Conservation (phyloP, 2,113 vertebrate species). For the Dromiciops gliroides region DNA sequence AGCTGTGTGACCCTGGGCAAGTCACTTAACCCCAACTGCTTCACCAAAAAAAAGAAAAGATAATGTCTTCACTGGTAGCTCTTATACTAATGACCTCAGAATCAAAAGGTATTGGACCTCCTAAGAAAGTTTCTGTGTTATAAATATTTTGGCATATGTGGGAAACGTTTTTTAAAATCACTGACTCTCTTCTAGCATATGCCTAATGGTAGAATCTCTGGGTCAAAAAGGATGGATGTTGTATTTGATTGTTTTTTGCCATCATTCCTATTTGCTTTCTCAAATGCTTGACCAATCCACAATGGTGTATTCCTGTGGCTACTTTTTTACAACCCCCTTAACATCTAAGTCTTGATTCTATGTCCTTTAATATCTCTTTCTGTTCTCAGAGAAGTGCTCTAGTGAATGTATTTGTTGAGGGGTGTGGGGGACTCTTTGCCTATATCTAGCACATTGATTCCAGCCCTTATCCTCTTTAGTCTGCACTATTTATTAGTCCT, state of each 20-base stretch:
- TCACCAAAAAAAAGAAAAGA: no score
- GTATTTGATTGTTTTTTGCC: not conserved
- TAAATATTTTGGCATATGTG: not conserved
- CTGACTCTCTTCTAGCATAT: not conserved
- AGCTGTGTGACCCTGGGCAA: no score
- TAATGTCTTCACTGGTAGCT: not conserved
- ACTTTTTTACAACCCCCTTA: not conserved
- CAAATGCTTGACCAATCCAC: not conserved
- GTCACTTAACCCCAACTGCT: no score
- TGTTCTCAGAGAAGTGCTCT: not conserved
- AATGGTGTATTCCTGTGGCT: not conserved
- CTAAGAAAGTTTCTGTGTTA: not conserved
- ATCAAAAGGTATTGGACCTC: not conserved
- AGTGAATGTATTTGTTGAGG: not conserved
- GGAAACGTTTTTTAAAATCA: not conserved
- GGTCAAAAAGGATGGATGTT: not conserved
- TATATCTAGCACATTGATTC: not conserved
- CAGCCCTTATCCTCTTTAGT: not conserved
- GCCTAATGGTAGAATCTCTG: not conserved
- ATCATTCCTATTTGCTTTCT: not conserved
- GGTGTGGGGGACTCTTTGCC: not conserved
- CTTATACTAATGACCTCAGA: not conserved
- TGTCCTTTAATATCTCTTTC: not conserved
- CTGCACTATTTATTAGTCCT: not conserved
- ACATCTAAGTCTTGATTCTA: not conserved